A percentile compares a stretch with the other conserved stretches of the same genome.
Conservation (phyloP, 35 echinoderm and acorn worm genomes). For the Lytechinus pictus region DNA sequence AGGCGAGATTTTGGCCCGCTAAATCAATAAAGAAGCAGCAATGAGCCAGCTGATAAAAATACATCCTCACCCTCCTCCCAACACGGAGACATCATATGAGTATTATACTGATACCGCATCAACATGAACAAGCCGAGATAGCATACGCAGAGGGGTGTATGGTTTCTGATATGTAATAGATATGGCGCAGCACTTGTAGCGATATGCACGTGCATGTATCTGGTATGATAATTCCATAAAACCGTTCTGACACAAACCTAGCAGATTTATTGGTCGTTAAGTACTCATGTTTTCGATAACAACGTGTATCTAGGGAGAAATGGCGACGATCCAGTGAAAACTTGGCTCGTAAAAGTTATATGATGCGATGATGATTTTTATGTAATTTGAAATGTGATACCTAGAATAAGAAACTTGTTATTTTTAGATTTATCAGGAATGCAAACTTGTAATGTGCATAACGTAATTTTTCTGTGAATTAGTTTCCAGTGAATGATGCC, state of each 20-base stretch:
- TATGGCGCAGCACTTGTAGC: neutral
- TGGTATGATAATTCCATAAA: neutral
- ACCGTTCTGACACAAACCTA: neutral
- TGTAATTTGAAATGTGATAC: neutral
- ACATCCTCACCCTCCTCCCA: neutral
- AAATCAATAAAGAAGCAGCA: slow-evolving; percentile 19
- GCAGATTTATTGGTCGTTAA: neutral
- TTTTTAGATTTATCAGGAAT: no score
- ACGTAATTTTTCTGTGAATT: no score
- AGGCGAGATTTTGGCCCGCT: slow-evolving; percentile 6
- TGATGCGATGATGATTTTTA: neutral
- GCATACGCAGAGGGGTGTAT: neutral
- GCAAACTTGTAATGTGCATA: no score
- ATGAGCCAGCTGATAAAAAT: slow-evolving; percentile 3
- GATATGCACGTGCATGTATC: neutral
- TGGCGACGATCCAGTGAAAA: neutral
- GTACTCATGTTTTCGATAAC: neutral
- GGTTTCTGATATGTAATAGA: neutral
- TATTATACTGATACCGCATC: neutral
- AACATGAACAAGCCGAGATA: neutral
- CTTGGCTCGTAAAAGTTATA: neutral
- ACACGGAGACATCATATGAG: neutral
- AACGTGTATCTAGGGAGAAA: neutral
- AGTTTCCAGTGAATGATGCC: no score
- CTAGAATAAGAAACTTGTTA: no score